phyloP scores from a whole-genome alignment of 2,113 vertebrate species.

The Cranoglanis bouderius region DNA sequence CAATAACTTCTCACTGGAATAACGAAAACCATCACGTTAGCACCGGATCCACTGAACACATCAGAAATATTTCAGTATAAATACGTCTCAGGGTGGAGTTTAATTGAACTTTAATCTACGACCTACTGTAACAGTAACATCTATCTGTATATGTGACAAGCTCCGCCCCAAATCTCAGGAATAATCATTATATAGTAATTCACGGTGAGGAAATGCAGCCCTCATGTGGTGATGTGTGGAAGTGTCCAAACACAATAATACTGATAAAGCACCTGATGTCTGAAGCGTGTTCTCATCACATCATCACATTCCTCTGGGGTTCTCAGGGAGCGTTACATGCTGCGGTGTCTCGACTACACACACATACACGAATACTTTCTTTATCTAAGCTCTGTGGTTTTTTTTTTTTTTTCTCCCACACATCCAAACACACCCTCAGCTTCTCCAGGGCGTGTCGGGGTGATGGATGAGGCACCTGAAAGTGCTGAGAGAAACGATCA shows the following conservation, averaged over 20 bases:
- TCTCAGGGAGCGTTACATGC: background rate
- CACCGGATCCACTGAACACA: background rate
- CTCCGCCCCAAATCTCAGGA: background rate
- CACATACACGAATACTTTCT: background rate
- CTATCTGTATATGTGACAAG: background rate
- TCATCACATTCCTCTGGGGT: background rate
- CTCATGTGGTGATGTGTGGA: conserved; percentile 17
- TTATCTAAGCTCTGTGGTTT: background rate
- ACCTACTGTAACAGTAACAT: too few relatives aligned
- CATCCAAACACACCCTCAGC: background rate
- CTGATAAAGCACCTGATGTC: background rate
- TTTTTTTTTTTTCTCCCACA: background rate
- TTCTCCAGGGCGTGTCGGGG: background rate
- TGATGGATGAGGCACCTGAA: conserved; percentile 14
- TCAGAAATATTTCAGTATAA: background rate
- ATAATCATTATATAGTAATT: background rate
- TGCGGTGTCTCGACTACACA: background rate
- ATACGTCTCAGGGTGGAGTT: background rate
- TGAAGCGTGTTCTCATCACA: background rate
- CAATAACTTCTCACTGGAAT: background rate
- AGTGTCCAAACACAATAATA: background rate
- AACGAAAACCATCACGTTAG: background rate
- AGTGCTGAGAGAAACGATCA: background rate
- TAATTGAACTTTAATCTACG: too few relatives aligned
- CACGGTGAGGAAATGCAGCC: conserved; percentile 20